Percentiles rank a stretch among this genome's conserved stretches.
phyloP scores from a whole-genome alignment of 2,113 vertebrate genomes.

The Gavia stellata region DNA sequence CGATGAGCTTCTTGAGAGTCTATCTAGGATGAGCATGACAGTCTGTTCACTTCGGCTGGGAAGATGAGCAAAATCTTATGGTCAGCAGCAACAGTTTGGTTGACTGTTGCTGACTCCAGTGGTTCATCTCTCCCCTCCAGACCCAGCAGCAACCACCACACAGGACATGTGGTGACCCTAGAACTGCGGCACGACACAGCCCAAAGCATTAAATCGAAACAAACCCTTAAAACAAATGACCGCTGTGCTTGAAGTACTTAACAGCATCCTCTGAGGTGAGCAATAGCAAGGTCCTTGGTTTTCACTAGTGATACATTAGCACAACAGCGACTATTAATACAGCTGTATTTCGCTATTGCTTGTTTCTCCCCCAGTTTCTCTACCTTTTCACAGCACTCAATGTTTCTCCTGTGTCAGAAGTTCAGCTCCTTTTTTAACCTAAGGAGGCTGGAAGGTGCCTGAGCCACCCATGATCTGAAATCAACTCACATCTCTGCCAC shows the following conservation, averaged over 20 bases:
- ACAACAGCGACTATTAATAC: background rate
- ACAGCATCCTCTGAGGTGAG: background rate
- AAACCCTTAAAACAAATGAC: background rate
- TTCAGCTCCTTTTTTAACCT: background rate
- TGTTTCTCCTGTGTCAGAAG: background rate
- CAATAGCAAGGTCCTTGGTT: background rate
- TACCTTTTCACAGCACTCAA: background rate
- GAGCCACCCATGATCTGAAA: background rate
- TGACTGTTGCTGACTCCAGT: background rate
- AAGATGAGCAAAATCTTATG: background rate
- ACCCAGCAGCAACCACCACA: background rate
- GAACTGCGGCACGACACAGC: background rate
- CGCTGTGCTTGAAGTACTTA: background rate
- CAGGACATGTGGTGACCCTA: background rate
- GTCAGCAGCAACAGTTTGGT: background rate
- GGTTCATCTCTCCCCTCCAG: background rate
- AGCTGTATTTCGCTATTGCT: background rate
- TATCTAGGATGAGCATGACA: background rate
- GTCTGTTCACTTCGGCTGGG: background rate
- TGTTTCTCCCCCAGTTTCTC: background rate
- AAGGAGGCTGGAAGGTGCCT: background rate
- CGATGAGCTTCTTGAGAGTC: fast-evolving
- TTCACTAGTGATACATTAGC: background rate
- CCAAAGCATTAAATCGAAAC: background rate
- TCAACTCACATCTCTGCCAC: background rate